Evolutionary conservation across 2,113 vertebrate species (phyloP), one percentile per base, ranked within the genome.

Genomic region (Ibidorhyncha struthersii): DNA sequence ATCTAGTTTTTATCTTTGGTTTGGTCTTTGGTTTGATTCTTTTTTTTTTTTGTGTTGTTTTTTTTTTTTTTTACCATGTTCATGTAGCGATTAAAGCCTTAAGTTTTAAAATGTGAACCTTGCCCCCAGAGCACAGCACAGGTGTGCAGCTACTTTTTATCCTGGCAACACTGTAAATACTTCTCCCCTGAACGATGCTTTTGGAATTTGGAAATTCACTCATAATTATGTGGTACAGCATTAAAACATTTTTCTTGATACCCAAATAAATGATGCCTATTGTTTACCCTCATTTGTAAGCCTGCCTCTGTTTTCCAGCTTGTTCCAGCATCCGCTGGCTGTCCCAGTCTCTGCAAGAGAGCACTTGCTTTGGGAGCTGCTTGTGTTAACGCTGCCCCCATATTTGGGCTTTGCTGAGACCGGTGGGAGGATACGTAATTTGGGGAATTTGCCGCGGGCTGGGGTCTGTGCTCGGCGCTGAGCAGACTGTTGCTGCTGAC

Each of bases 101-200:
- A n/a, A 14, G 53, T 86, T 96, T 96, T 86, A 63, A 85, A 97
- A 96, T 97, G 96, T 97, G 97, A 97, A 97, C 93, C 74, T 66
- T 83, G 34, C 53, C 58, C 53, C n/a, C 34, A 53, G 82, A 86
- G 50, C 61, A 63, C 65, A 58, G 41, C 7, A 7, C 17, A 2
- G 78, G 40, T 45, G 18, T 63, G 76, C 22, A 1, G 78, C 91
- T 50, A 30, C 55, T 65, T 45, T 91, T 76, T 83, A 66, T 94
- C 86, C 78, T 55, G 77, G 88, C 13, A 2, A 84, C 71, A 47
- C 61, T 97, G 86, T 97, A 95, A 85, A 73, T 89, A 36, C 71
- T 76, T 84, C 12, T 72, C 49, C 66, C 36, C 67, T n/a, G 4
- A 56, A 25, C 3, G 12, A 53, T 76, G 49, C 11, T 81, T 36